Base-by-base conservation (phyloP, 2,797 vertebrate species). In the Lindbergichthys nudifrons region DNA sequence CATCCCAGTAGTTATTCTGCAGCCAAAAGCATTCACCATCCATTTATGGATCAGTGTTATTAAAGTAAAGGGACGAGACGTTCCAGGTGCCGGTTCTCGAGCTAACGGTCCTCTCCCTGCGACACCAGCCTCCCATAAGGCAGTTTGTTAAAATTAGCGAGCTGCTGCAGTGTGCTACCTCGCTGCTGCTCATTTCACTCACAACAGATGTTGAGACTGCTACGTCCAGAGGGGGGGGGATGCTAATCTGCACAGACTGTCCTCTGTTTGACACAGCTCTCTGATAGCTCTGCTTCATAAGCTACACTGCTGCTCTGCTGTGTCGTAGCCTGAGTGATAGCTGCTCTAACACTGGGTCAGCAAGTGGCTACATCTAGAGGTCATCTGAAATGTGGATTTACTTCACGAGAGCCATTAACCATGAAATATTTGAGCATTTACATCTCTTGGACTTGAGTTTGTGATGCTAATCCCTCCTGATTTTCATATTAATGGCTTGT, bases 181-280 rank as follows among this genome's bases (percentile, higher is more conserved):
- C 11, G 42, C 75, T 62, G 67, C 66, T 42, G 36, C 46, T 67
- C 71, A 32, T 82, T 78, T 87, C 64, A 41, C 75, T 69, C 67
- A n/a, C 64, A 69, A 85, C 87, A 88, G 82, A 90, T 90, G 89
- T 83, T 82, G 76, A 81, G 61, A 73, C 65, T 50, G 42, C 10
- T 1, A 10, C 56, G 53, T 75, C 67, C 59, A 81, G 50, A 65
- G 10, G 65, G 39, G 74, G 46, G 43, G 5, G 68, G 52, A 30
- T 4, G 13, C 56, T 87, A 82, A 85, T 86, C 79, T 85, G 75
- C 71, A 86, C 82, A 83, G 77, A 64, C 72, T 58, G 79, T 68
- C 67, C 82, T 84, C 76, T 88, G 72, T 85, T 47, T 87, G 76
- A 76, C 65, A 67, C 56, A 2, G 61, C 57, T 59, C 68, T 74